A percentile compares a stretch with the other conserved stretches of the same genome.
These are phyloP conservation scores for Mantis religiosa DNA, from an alignment of 2,888 invertebrate species.

Conservation along the genomic window DNA sequence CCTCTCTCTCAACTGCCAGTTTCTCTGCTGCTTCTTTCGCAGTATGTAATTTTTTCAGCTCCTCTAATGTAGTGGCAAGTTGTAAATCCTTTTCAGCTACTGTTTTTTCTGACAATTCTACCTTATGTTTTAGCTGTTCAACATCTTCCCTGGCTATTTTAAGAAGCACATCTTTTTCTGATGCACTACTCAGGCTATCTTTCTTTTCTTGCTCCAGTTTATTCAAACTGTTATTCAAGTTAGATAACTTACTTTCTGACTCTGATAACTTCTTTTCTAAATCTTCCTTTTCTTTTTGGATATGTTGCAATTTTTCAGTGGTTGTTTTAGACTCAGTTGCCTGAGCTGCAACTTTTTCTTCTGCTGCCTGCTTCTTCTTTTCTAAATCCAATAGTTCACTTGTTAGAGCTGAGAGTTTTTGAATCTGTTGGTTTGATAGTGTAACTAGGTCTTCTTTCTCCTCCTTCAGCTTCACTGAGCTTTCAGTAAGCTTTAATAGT, in stretches of 20 bases:
- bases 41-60: slow-evolving; percentile 11
- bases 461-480: slow-evolving; percentile 44
- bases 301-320: slow-evolving; percentile 43
- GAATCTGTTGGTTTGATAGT: slow-evolving; percentile 33
- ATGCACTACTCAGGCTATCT: slow-evolving; percentile 45
- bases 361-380: slow-evolving; percentile 41
- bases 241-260: slow-evolving; percentile 45
- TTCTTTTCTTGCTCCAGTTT: slow-evolving; percentile 49
- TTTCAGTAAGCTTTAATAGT: slow-evolving; percentile 45
- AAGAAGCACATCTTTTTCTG: slow-evolving; percentile 46
- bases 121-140: slow-evolving; percentile 12
- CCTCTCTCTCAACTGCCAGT: slow-evolving; percentile 29
- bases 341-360: slow-evolving; percentile 14
- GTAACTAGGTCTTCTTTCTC: slow-evolving; percentile 34
- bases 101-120: slow-evolving; percentile 11
- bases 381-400: slow-evolving; percentile 36
- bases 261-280: slow-evolving; percentile 46
- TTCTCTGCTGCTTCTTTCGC: slow-evolving; percentile 24
- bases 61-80: slow-evolving; percentile 6
- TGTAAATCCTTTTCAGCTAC: slow-evolving; percentile 11
- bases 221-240: slow-evolving; percentile 39
- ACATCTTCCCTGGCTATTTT: slow-evolving; percentile 34
- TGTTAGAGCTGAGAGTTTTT: slow-evolving; percentile 35
- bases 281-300: slow-evolving; percentile 47
- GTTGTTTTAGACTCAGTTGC: not conserved